Evolutionary conservation across 2,888 invertebrate genomes (phyloP), one percentile per base, ranked within the genome.

Genomic region (Andrena dorsata): DNA sequence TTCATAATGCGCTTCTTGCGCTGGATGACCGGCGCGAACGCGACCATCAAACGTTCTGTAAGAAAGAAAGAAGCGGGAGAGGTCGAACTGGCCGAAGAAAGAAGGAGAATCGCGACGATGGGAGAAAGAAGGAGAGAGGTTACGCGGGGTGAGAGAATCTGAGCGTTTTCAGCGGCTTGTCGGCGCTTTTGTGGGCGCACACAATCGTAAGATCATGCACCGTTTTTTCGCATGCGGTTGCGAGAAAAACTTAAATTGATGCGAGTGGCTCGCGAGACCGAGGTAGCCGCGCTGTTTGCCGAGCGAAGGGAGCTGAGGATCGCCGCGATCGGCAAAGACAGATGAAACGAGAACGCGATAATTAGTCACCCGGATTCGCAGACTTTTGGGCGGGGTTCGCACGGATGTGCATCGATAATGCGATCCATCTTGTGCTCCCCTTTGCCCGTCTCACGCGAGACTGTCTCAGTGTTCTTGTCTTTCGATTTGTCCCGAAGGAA

Each of bases 191-290:
- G 87, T 92, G 91, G 91, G 90, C 91, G 83, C 89, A 87, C 91
- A 91, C 92, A 92, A 93, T 93, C 93, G 90, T 91, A 91, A 91
- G 93, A 93, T 92, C 93, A 91, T 91, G 90, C 90, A 86, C 88
- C 82, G 88, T 89, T 91, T 92, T 92, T 91, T 89, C 85, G 85
- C 83, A 79, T 26, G 69, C 71, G 72, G 47, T 80, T 78, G 72
- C 66, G 84, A 87, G 89, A 91, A 90, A 91, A 91, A 89, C 90
- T 89, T 91, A 89, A 92, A 93, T 93, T 91, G 92, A 92, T 91
- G 92, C 90, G 91, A 88, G 87, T 83, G 86, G 86, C 76, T 82
- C 70, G 86, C 86, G 77, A 81, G 90, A 91, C 88, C 86, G 89
- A 89, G 90, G 88, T 88, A 86, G 86, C 85, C 86, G 83, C 81